Base-by-base conservation (phyloP, 2,113 vertebrate species). In the Pristiophorus japonicus region DNA sequence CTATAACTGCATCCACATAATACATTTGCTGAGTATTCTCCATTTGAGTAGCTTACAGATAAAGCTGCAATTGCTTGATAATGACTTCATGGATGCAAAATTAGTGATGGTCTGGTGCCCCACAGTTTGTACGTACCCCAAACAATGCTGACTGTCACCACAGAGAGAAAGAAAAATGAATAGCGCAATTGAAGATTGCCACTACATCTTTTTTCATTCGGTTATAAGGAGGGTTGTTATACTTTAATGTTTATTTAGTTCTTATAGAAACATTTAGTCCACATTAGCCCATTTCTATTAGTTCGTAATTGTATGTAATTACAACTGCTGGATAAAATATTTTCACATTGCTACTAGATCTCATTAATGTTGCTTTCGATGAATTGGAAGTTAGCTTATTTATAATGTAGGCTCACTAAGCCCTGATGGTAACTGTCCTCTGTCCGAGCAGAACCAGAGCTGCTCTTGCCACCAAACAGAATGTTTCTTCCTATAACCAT, bases 1-100 rank as follows among this genome's bases (percentile, higher is more conserved):
- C 97, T 98, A n/a, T n/a, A 98, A 98, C 97, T 97, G 97, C 98
- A 97, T 98, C 97, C 97, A 97, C 97, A 97, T 97, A 97, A 97
- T 97, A 97, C 97, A 98, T 98, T 97, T 98, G 97, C 98, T 98
- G 97, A 97, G 97, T 97, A 97, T 98, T 97, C 97, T 98, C 97
- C 96, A 97, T 97, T 98, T 97, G 73, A 97, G 96, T 97, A 97
- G 97, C 97, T 98, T 97, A 97, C 97, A 97, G 97, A 97, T 96
- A 95, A 97, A 97, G 97, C 97, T 98, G 97, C 97, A 98, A 98
- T 97, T 98, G 97, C 97, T 97, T 96, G 97, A 97, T 98, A 98
- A 98, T 98, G 97, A 97, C 97, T 97, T 97, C 96, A 38, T 97
- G 97, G 97, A 97, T 97, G 97, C 97, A 97, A 98, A 98, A 98